phyloP scores from a whole-genome alignment of 2,888 invertebrate species.

The Tiliacea aurago region DNA sequence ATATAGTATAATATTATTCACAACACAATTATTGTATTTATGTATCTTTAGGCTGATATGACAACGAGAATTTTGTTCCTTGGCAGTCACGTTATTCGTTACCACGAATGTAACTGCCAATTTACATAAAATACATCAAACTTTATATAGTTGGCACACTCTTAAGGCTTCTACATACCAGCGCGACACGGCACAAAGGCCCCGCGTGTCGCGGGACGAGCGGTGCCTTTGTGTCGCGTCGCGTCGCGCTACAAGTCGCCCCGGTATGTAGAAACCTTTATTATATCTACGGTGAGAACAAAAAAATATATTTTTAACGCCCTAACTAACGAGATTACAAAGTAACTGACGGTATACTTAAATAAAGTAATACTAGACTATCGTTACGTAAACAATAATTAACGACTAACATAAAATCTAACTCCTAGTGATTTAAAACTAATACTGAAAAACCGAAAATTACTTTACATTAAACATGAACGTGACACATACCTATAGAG shows the following conservation, averaged over 20 bases:
- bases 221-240: too few relatives aligned
- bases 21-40: slow-evolving; percentile 80
- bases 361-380: slow-evolving; percentile 80
- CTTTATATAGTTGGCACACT: slow-evolving; percentile 73
- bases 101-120: slow-evolving; percentile 46
- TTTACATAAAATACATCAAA: slow-evolving; percentile 49
- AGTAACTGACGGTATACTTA: slow-evolving; percentile 82
- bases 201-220: too few relatives aligned
- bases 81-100: slow-evolving; percentile 67
- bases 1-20: slow-evolving; percentile 76
- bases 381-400: slow-evolving; percentile 86
- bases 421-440: slow-evolving; percentile 87
- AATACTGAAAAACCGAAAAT: slow-evolving; percentile 85
- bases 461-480: slow-evolving; percentile 74
- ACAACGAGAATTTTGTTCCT: slow-evolving; percentile 78
- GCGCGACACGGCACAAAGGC: too few relatives aligned
- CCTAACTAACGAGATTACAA: slow-evolving; percentile 71
- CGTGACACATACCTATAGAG: slow-evolving; percentile 76
- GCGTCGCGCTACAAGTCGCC: too few relatives aligned
- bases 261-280: too few relatives aligned
- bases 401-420: slow-evolving; percentile 89
- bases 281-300: slow-evolving; percentile 72
- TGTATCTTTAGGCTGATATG: slow-evolving; percentile 72
- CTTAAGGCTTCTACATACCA: too few relatives aligned
- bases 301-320: slow-evolving; percentile 67